These are phyloP conservation scores for Henricia sp. DNA, from an alignment of 53 echinoderm and acorn worm species.

Conservation along the genomic window DNA sequence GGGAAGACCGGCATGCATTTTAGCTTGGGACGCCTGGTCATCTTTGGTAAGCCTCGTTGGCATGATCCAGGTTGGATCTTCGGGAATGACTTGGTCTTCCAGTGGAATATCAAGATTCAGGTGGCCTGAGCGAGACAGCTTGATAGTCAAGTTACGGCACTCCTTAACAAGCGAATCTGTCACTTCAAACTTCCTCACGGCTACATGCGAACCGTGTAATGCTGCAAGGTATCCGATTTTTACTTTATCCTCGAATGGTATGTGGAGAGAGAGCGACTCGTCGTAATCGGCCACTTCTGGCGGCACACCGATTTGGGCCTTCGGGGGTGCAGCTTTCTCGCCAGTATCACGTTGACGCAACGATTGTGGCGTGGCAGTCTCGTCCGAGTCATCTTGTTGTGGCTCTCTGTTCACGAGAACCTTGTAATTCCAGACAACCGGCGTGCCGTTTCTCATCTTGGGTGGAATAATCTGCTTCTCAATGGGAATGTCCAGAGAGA, in stretches of 20 bases:
- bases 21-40: too few relatives aligned
- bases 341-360: too few relatives aligned
- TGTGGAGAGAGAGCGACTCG: neutral
- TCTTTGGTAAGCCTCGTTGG: neutral
- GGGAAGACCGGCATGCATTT: neutral
- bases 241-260: conserved; percentile 25
- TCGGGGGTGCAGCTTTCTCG: too few relatives aligned
- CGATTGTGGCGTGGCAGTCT: neutral
- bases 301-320: too few relatives aligned
- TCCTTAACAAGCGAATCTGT: conserved; percentile 6
- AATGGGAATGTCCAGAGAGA: conserved; percentile 23
- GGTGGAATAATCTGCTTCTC: conserved; percentile 29
- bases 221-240: conserved; percentile 10
- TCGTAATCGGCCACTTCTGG: neutral
- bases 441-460: conserved; percentile 23
- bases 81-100: conserved; percentile 12
- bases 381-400: neutral
- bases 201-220: neutral
- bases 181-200: conserved; percentile 11
- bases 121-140: neutral
- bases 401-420: neutral
- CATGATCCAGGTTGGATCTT: neutral
- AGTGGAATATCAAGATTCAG: conserved; percentile 2
- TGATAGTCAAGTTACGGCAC: conserved; percentile 25
- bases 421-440: neutral